Evolutionary conservation across 2,888 invertebrate genomes (phyloP), one percentile per base, ranked within the genome.

Genomic region (Andrena flavipes): DNA sequence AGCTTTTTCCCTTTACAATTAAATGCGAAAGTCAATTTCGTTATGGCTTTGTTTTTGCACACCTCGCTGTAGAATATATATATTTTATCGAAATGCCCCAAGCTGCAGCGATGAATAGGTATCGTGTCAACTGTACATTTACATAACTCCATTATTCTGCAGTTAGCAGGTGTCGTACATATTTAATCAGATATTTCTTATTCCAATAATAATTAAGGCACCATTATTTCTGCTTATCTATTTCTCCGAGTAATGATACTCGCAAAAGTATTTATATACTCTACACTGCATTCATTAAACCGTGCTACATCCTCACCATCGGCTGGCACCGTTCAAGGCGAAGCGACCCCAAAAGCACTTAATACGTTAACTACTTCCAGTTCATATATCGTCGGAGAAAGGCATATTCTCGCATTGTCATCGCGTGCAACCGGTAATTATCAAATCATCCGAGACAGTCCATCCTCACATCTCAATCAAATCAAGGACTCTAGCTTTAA

Each of bases 81-180:
- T 20, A 48, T 26, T 48, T 59, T 29, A 29, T 48, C 48, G 59
- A 48, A 59, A 42, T 5, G 7, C 2, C 20, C 13, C 16, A 29
- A 49, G n/a, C 54, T 20, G 42, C 20, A 35, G 29, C 29, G 69
- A 20, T 42, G 13, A 29, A 42, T 30, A n/a, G n/a, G n/a, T n/a
- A 48, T 56, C 48, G 60, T 48, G 20, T n/a, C 29, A 48, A 7
- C 13, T 10, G n/a, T n/a, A 2, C 42, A 48, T 59, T 70, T 70
- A n/a, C 59, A 59, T 60, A 48, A 29, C 59, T 48, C 6, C 42
- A 42, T 70, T 48, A 60, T 48, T 29, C 29, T 26, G 29, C 48
- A n/a, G 69, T 70, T 70, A 59, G 59, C 69, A 70, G 69, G 69
- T 70, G 69, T 20, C 54, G 29, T 29, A 7, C 42, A 29, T 0